Evolutionary conservation across 2,888 invertebrate species (phyloP), one percentile per base, ranked within the genome.

Genomic region (Archaeoteleia sp.): DNA sequence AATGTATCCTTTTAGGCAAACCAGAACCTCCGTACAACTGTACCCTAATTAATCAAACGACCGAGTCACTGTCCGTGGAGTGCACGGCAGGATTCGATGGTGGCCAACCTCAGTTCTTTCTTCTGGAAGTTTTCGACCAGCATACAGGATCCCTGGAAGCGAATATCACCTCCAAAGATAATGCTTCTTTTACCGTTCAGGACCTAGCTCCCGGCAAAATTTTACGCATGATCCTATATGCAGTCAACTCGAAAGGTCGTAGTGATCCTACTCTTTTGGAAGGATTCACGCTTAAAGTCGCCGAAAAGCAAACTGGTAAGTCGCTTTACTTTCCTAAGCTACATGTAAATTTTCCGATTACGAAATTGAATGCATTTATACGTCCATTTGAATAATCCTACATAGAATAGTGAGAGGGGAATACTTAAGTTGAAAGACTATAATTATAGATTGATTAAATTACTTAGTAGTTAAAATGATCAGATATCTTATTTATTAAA

Each of bases 1-100:
- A 32, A 34, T 43, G n/a, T n/a, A 15, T n/a, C 9, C 39, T 62
- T 55, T 55, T 72, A 79, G 93, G 93, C 7, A 91, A 91, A 75
- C 94, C 94, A 0, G 93, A 94, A 74, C 89, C 93, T 0, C 92
- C 93, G 0, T 89, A 88, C 78, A 94, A 94, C 84, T 94, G 95
- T 84, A 89, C 92, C 5, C 87, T 93, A 14, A 87, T 90, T 60
- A 94, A 94, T 84, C 89, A 93, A 78, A 94, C 94, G n/a, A 91
- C 92, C 49, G 90, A 91, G 71, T 91, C 93, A 0, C 88, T 93
- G 30, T 91, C 93, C 76, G 89, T 94, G 4, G 90, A 91, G 76
- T 94, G 94, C 82, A 86, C 87, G 54, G 83, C 90, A 84, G 91
- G 91, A 67, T 94, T 93, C 82, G 93, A 94, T 77, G 94, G 94